phyloP scores from a whole-genome alignment of 2,797 vertebrate genomes.

The Rhinichthys osculus region DNA sequence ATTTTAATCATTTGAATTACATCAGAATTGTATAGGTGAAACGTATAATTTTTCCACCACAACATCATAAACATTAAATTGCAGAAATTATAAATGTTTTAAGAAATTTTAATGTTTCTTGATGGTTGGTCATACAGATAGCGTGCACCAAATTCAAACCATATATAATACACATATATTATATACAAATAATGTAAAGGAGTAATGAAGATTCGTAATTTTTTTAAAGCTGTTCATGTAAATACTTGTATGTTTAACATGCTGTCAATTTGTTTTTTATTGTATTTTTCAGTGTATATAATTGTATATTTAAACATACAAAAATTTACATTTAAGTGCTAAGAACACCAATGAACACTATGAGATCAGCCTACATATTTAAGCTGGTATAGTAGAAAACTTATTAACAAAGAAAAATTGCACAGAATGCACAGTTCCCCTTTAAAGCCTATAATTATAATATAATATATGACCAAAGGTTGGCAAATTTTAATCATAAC shows the following conservation, averaged over 20 bases:
- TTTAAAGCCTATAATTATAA: not conserved
- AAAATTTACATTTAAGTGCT: not conserved
- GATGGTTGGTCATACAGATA: not conserved
- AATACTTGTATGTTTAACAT: not conserved
- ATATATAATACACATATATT: not conserved
- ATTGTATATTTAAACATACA: not conserved
- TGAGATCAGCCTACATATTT: not conserved
- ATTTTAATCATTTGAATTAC: slow-evolving; percentile 1
- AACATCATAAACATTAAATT: not conserved
- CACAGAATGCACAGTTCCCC: not conserved
- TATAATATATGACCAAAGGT: not conserved
- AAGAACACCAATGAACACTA: not conserved
- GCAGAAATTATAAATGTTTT: not conserved
- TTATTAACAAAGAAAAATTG: not conserved
- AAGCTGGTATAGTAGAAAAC: not conserved
- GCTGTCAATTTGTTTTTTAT: not conserved
- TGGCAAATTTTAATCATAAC: not conserved
- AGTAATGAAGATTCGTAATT: not conserved
- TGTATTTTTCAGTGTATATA: not conserved
- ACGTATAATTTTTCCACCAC: not conserved
- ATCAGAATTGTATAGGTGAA: slow-evolving; percentile 7
- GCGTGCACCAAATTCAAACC: not conserved
- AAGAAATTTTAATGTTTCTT: not conserved
- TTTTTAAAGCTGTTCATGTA: not conserved
- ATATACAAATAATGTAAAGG: not conserved